phyloP scores from a whole-genome alignment of 2,797 vertebrate genomes.

The Diceros bicornis region DNA sequence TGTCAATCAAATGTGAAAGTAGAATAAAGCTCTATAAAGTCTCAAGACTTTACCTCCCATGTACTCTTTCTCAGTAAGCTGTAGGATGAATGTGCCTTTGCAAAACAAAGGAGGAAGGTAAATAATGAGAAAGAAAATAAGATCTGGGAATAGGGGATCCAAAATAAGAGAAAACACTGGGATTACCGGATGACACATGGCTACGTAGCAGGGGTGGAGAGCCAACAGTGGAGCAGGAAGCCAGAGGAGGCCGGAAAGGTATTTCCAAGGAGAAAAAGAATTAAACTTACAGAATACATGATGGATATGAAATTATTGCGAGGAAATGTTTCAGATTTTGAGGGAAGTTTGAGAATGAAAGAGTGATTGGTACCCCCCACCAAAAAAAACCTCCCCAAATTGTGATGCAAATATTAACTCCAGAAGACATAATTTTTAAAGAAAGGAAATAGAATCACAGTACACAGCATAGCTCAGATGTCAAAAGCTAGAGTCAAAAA shows the following conservation, averaged over 20 bases:
- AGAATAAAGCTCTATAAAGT: conserved; percentile 9
- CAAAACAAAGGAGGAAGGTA: background rate
- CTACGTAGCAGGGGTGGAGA: background rate
- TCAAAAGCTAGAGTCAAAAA: background rate
- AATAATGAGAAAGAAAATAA: conserved; percentile 1
- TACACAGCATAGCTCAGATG: background rate
- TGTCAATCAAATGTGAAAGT: background rate
- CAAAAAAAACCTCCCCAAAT: background rate
- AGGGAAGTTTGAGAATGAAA: background rate
- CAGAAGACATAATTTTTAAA: background rate
- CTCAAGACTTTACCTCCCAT: background rate
- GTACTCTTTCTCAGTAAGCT: conserved; percentile 29
- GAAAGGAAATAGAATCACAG: background rate
- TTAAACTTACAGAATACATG: background rate
- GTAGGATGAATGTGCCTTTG: background rate
- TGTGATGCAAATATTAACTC: background rate
- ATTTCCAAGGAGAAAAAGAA: background rate
- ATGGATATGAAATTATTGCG: background rate
- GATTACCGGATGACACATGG: background rate
- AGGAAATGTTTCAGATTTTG: conserved; percentile 59
- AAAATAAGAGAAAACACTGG: background rate
- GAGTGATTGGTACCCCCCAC: background rate
- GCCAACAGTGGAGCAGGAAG: background rate
- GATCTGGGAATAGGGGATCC: background rate
- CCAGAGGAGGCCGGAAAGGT: background rate